Conservation (phyloP, 1,140 invertebrate species). For the Meloidogyne chitwoodi region DNA sequence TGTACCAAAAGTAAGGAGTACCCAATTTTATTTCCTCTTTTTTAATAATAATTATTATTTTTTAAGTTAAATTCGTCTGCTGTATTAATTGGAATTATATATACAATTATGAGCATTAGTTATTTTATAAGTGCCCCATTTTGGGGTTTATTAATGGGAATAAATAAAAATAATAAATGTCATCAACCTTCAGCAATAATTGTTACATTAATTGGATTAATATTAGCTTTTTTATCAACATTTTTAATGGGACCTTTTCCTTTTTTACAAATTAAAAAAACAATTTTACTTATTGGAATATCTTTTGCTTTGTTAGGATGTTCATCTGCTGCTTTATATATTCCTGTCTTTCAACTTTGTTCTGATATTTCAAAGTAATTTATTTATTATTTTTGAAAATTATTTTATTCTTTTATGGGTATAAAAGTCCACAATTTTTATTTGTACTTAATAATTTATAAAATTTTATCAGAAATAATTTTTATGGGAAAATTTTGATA, state of each 20-base stretch:
- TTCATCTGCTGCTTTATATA: slow-evolving; percentile 5
- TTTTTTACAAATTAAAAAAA: slow-evolving; percentile 1
- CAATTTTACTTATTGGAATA: background rate
- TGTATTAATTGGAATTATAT: background rate
- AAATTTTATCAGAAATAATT: too few relatives aligned
- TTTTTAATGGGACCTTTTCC: slow-evolving; percentile 11
- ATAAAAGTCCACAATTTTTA: too few relatives aligned
- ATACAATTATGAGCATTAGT: slow-evolving; percentile 10
- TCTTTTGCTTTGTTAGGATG: slow-evolving; percentile 4
- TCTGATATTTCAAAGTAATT: slow-evolving; percentile 5
- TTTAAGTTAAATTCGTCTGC: slow-evolving; percentile 12
- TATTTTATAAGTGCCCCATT: slow-evolving; percentile 12
- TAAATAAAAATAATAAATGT: background rate
- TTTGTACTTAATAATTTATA: too few relatives aligned
- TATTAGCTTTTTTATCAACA: background rate
- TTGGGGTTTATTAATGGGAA: slow-evolving; percentile 7
- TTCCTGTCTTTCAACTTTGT: slow-evolving; percentile 9
- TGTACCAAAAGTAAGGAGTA: too few relatives aligned
- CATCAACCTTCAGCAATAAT: background rate
- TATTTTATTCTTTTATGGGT: too few relatives aligned
- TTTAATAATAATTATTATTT: too few relatives aligned
- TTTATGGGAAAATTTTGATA: too few relatives aligned
- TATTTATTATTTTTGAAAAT: background rate
- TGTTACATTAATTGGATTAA: slow-evolving; percentile 5
- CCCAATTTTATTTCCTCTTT: too few relatives aligned